Evolutionary conservation across 92 coral and sea anemone genomes (phyloP).

Genomic region (Micromussa lordhowensis): DNA sequence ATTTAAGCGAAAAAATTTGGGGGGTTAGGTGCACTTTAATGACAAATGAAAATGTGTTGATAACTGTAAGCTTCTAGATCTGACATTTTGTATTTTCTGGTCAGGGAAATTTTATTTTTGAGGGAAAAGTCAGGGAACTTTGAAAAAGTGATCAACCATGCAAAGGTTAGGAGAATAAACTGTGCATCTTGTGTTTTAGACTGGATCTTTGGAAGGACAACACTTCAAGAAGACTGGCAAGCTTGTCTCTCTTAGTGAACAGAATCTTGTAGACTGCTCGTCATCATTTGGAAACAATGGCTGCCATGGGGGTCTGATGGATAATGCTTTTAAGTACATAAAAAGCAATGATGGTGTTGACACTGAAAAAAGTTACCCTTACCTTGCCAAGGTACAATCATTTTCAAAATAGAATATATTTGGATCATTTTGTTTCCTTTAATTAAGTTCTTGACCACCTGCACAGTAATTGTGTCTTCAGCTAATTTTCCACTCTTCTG

Average conservation of each 20-base stretch:
- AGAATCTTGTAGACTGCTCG: constrained; percentile 87
- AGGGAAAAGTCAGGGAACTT: too few relatives aligned
- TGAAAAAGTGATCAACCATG: neutral
- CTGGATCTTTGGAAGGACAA: constrained; percentile 91
- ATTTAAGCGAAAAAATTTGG: too few relatives aligned
- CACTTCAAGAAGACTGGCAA: constrained; percentile 89
- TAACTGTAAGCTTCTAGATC: too few relatives aligned
- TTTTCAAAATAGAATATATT: too few relatives aligned
- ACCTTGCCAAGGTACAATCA: constrained; percentile 58
- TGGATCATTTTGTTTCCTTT: too few relatives aligned
- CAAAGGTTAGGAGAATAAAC: neutral
- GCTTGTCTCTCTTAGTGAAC: constrained; percentile 88
- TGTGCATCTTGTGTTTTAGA: constrained; percentile 37
- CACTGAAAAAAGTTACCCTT: constrained; percentile 78
- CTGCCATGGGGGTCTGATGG: constrained; percentile 91
- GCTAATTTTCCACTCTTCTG: too few relatives aligned
- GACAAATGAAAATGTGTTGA: too few relatives aligned
- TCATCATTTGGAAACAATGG: constrained; percentile 78
- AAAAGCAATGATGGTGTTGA: constrained; percentile 79
- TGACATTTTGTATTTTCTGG: too few relatives aligned
- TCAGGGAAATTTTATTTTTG: too few relatives aligned
- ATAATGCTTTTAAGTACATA: constrained; percentile 81
- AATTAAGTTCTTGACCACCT: too few relatives aligned
- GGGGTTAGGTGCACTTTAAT: too few relatives aligned
- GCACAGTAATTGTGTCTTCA: too few relatives aligned